These are phyloP conservation scores for Equus quagga DNA, from an alignment of 2,113 vertebrate species.

Conservation along the genomic window DNA sequence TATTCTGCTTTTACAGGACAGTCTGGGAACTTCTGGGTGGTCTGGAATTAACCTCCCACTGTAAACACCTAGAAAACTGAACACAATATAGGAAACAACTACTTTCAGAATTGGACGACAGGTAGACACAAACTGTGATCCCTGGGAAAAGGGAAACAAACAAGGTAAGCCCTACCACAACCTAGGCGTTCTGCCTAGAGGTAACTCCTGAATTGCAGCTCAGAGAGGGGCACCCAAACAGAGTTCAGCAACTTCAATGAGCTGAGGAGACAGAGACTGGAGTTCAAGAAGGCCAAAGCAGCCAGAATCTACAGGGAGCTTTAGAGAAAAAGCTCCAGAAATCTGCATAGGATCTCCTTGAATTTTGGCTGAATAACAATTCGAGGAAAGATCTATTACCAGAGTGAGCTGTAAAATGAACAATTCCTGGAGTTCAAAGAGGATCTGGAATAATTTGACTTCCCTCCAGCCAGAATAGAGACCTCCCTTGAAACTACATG, in stretches of 20 bases:
- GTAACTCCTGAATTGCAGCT: not conserved
- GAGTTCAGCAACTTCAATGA: not conserved
- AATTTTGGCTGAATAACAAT: not conserved
- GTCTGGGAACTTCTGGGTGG: not conserved
- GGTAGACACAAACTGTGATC: not conserved
- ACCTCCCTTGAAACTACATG: not conserved
- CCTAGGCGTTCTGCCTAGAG: not conserved
- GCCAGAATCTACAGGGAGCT: not conserved
- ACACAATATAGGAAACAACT: not conserved
- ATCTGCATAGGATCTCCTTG: not conserved
- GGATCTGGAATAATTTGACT: not conserved
- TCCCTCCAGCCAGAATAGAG: not conserved
- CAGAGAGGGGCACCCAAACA: not conserved
- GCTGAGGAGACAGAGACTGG: not conserved
- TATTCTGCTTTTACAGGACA: not conserved
- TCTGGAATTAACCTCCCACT: not conserved
- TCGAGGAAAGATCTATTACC: not conserved
- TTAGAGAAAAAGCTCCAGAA: not conserved
- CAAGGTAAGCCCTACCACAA: not conserved
- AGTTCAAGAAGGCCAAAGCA: not conserved
- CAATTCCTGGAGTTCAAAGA: not conserved
- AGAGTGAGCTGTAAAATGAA: not conserved
- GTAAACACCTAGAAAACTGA: not conserved
- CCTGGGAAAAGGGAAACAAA: not conserved
- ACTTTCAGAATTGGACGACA: not conserved